Conservation (phyloP, 2,113 vertebrate genomes). For the Enhydra lutris region DNA sequence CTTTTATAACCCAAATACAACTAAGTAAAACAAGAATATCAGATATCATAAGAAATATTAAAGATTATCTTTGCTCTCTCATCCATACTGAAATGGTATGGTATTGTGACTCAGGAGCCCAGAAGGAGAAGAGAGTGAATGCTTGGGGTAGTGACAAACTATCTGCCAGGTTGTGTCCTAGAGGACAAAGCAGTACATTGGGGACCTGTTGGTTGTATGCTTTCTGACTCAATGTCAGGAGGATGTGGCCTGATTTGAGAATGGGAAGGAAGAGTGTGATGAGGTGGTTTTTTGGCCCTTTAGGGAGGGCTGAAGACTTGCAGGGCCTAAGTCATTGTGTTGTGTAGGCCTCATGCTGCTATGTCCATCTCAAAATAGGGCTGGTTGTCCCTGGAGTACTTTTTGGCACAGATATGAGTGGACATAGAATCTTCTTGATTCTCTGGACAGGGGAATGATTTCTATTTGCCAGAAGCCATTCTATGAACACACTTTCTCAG, state of each 20-base stretch:
- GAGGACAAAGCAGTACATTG: no score
- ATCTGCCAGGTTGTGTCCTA: not conserved
- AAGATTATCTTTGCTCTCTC: not conserved
- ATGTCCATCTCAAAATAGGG: not conserved
- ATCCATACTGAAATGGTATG: not conserved
- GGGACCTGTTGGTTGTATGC: accelerated
- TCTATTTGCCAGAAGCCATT: not conserved
- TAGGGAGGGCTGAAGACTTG: no score
- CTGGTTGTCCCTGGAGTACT: accelerated
- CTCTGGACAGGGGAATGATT: not conserved
- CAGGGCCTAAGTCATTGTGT: not conserved
- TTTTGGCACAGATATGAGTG: not conserved
- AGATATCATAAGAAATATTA: not conserved
- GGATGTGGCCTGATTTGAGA: not conserved
- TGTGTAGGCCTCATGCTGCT: no score
- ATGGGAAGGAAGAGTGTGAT: not conserved
- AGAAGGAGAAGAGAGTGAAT: not conserved
- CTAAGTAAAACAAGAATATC: not conserved
- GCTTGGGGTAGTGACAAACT: not conserved
- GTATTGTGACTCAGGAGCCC: not conserved
- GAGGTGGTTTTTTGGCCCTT: not conserved
- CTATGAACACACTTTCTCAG: no score
- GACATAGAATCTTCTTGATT: not conserved
- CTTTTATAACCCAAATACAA: not conserved
- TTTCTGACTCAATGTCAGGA: not conserved